These are phyloP conservation scores for Tenrec ecaudatus DNA, from an alignment of 2,113 vertebrate genomes.

Conservation along the genomic window DNA sequence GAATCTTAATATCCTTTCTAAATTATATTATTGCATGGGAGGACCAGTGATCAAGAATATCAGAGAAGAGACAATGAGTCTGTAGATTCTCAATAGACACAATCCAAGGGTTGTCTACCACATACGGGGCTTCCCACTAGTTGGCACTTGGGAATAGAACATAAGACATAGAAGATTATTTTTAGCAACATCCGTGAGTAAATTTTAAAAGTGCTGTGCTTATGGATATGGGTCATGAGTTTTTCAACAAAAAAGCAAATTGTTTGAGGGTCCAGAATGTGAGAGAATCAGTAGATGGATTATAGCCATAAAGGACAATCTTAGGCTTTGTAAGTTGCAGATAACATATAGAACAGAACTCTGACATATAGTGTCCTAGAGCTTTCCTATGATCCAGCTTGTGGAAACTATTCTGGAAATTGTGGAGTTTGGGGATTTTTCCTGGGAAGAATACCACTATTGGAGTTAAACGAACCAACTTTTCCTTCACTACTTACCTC, in stretches of 20 bases:
- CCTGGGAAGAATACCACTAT: background rate
- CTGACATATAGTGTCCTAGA: background rate
- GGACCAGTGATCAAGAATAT: background rate
- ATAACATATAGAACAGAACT: background rate
- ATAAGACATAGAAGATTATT: background rate
- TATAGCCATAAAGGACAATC: background rate
- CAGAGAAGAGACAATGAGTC: background rate
- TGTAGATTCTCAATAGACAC: background rate
- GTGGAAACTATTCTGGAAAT: slow-evolving; percentile 12
- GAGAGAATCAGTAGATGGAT: background rate
- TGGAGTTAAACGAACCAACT: background rate
- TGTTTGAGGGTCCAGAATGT: background rate
- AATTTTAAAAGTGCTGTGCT: background rate
- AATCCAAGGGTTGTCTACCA: background rate
- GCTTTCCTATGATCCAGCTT: background rate
- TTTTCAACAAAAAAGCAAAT: background rate
- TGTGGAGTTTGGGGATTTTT: background rate
- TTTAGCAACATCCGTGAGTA: background rate
- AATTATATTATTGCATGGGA: background rate
- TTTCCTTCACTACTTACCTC: background rate
- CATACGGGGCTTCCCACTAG: background rate
- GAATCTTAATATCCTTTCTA: background rate
- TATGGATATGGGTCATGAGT: background rate
- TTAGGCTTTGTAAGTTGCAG: background rate
- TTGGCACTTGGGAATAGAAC: background rate